These are phyloP conservation scores for Channallabes apus DNA, from an alignment of 2,797 vertebrate genomes.

Conservation along the genomic window DNA sequence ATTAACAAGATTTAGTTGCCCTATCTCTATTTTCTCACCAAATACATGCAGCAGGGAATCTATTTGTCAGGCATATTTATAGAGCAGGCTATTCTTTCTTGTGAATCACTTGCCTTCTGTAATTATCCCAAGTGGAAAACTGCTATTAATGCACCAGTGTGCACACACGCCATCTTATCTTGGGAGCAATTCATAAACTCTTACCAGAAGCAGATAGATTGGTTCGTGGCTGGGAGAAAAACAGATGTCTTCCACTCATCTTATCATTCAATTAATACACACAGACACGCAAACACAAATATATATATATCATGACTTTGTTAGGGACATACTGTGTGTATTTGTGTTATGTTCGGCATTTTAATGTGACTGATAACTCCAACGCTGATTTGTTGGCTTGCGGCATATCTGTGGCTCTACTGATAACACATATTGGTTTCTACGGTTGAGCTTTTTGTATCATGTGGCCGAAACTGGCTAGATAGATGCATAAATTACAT, in stretches of 20 bases:
- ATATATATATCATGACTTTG: not conserved
- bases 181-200: conserved; percentile 33
- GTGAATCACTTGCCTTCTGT: conserved; percentile 46
- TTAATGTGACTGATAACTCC: not conserved
- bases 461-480: conserved; percentile 13
- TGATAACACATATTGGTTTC: not conserved
- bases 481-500: conserved; percentile 29
- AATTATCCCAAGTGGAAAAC: conserved; percentile 50
- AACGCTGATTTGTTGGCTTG: not conserved
- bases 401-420: not conserved
- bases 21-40: conserved; percentile 40
- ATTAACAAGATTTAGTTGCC: conserved; percentile 25
- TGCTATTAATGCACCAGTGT: conserved; percentile 46
- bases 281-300: not conserved
- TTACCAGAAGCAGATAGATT: not conserved
- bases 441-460: conserved; percentile 9
- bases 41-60: conserved; percentile 35
- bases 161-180: conserved; percentile 11
- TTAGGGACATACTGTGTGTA: not conserved
- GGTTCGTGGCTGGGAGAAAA: not conserved
- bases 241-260: not conserved
- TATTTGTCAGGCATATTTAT: conserved; percentile 46
- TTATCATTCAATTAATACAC: not conserved
- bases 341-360: not conserved
- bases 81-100: conserved; percentile 40